Evolutionary conservation across 2,113 vertebrate species (phyloP), one percentile per base, ranked within the genome.

Genomic region (Callipepla californica): DNA sequence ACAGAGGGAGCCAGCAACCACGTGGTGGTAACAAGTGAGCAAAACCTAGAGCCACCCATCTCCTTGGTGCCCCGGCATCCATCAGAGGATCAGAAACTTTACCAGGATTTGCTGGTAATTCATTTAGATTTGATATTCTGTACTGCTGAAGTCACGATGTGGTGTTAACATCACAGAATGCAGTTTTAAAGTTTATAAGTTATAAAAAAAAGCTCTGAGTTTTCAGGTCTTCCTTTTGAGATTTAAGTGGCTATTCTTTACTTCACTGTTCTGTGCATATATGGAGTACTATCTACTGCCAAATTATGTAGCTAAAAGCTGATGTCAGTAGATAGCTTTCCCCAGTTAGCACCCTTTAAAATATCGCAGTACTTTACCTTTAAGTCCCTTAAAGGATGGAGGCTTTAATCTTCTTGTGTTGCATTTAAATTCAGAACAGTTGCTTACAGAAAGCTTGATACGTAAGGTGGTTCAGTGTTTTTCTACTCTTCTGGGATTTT

Each of bases 31-130:
- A 89, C 81, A 48, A 82, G 50, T 1, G 94, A 93, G 68, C 88
- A 51, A 58, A 83, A 85, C 82, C 48, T 42, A 0, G 96, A 97
- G 42, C 59, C 94, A 22, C 63, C 83, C 0, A 1, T 69, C 34
- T 80, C 83, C 0, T 25, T 85, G 36, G 78, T 79, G 47, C 92
- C 96, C 85, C 88, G 5, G 67, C 89, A 72, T 13, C 66, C 87
- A 1, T 86, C 95, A 32, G 96, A 97, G 55, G 95, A 97, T 51
- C 97, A 98, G 90, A 98, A 96, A 75, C 97, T 99, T 96, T 98
- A 98, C 89, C 97, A 98, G 80, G 96, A 98, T 53, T 97, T 99
- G 53, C 87, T 98, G 97, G 98, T 99, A 97, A 97, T 94, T 86
- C 22, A 5, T 38, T 20, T 79, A 47, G 26, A 2, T 21, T 25